Base-by-base conservation (phyloP, 2,888 invertebrate genomes). In the Odontothrips loti region DNA sequence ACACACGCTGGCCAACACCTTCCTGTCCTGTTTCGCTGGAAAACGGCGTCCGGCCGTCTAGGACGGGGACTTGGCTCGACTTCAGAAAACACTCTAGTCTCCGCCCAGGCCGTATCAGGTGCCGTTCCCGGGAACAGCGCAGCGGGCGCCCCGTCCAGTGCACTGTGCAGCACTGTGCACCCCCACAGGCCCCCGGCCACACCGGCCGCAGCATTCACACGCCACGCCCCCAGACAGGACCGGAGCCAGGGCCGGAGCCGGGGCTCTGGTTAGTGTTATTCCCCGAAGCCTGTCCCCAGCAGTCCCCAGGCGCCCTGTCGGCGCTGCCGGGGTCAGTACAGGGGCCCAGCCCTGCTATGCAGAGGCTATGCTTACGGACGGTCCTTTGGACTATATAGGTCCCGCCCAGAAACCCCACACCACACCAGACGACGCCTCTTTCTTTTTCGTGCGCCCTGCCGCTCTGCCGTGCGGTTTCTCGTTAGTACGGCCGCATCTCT, bases 271-370 rank as follows among this genome's bases (percentile, higher is more conserved):
- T 23, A 75, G 27, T 75, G 68, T 75, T 27, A 75, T 27, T 75
- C 68, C 68, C n/a, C 68, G 27, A 75, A 75, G 68, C 23, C 68
- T 75, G 68, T 11, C 68, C 68, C 68, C n/a, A n/a, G n/a, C n/a
- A n/a, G 23, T 27, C 68, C 68, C 68, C 23, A n/a, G 68, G 68
- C 9, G 68, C 6, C 11, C 23, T 23, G 68, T n/a, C 68, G 9
- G 12, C 27, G 68, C n/a, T 11, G 63, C 17, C 68, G 23, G 8
- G 68, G 34, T 43, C 68, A 23, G 27, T 11, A 1, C 58, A 15
- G 58, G 58, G 58, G 6, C 15, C 17, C 58, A 20, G 58, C 51
- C 51, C 17, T 3, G 11, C 51, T 51, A 51, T 51, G 15, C 51
- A 12, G 48, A 48, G 48, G 48, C 12, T 12, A 48, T 9, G 12